These are phyloP conservation scores for Phaedon cochleariae DNA, from an alignment of 2,888 invertebrate genomes.

Conservation along the genomic window DNA sequence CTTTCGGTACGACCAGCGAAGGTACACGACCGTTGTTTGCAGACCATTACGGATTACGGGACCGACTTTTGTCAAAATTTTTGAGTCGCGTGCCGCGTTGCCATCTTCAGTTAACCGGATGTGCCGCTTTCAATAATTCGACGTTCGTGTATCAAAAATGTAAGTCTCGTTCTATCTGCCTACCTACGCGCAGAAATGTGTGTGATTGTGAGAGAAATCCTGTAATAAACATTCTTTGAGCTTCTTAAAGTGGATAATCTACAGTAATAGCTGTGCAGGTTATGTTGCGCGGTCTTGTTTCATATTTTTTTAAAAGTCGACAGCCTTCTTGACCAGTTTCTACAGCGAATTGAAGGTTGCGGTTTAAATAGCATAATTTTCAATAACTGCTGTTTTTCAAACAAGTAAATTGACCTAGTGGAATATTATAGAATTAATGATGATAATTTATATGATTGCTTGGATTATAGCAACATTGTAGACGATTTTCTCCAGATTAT, in stretches of 20 bases:
- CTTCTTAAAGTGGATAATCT: neutral
- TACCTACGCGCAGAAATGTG: neutral
- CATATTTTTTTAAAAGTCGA: neutral
- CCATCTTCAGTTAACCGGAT: neutral
- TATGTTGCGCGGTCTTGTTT: neutral
- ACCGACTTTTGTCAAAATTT: too few species aligned
- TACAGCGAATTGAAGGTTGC: neutral
- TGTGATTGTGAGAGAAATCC: slow-evolving; percentile 12
- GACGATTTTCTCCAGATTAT: neutral
- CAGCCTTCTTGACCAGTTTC: neutral
- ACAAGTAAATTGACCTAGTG: neutral
- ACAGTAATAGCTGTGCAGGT: neutral
- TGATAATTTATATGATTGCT: neutral
- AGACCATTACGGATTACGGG: too few species aligned
- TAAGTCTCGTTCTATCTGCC: slow-evolving; percentile 7
- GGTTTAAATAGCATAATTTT: neutral
- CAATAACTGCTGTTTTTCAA: neutral
- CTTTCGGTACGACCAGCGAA: slow-evolving; percentile 18
- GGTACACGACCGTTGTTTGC: slow-evolving; percentile 1
- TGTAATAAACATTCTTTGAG: slow-evolving; percentile 3
- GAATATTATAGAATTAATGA: neutral
- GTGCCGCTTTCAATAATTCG: neutral
- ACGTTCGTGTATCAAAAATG: slow-evolving; percentile 1
- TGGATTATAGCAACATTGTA: neutral
- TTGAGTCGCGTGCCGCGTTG: neutral